Evolutionary conservation across 2,113 vertebrate genomes (phyloP), one percentile per base, ranked within the genome.

Genomic region (Boulengeromyrus knoepffleri): DNA sequence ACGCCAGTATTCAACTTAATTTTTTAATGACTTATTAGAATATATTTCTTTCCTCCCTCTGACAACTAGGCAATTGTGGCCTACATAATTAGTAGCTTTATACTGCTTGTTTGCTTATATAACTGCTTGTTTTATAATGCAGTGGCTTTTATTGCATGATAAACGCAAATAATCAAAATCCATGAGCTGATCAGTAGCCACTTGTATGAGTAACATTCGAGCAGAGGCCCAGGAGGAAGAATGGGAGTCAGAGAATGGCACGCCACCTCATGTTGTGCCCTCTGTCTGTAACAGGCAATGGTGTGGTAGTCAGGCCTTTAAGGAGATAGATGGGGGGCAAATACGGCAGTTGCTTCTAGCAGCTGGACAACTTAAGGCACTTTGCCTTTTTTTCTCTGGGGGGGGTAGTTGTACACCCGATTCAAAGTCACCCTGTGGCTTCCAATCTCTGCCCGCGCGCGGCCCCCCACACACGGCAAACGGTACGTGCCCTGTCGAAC

Each of bases 381-480:
- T 46, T 24, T 84, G 80, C 17, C 45, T n/a, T 39, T 31, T 27
- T 31, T 31, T 15, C 1, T 12, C 0, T 1, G 3, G 31, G 31
- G 70, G 66, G 66, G 27, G 5, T 19, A 53, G 52, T 53, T 17
- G 31, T 74, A 17, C 3, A 36, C 70, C 70, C 31, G 4, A 13
- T 36, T 92, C 91, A 95, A 94, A 95, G 95, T 95, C 95, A 96
- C 94, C 94, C 94, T 92, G 93, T 91, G 90, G 92, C 93, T 92
- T 93, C 93, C 89, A 31, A 46, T 36, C 21, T 49, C 2, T 36
- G 12, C 24, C 88, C 91, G n/a, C n/a, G n/a, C n/a, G n/a, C n/a
- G n/a, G n/a, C n/a, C n/a, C n/a, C n/a, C n/a, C n/a, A n/a, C n/a
- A n/a, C n/a, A n/a, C n/a, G n/a, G n/a, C n/a, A n/a, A n/a, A n/a